Conservation (phyloP, 2,113 vertebrate species). For the Motacilla tschutschensis region DNA sequence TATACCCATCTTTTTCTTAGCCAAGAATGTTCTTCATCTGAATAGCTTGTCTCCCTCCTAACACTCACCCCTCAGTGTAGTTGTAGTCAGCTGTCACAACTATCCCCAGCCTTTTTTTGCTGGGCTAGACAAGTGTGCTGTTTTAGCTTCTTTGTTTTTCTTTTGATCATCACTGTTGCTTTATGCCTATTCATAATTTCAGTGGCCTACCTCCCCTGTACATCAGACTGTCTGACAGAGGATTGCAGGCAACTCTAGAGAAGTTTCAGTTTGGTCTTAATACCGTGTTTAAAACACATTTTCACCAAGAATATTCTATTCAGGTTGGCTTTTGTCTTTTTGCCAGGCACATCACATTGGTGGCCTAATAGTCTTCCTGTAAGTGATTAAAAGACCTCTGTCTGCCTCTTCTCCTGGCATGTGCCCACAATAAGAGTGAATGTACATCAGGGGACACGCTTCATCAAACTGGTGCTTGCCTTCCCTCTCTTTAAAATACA, state of each 20-base stretch:
- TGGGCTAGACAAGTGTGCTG: not conserved
- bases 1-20: not conserved
- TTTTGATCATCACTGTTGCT: not conserved
- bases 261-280: not conserved
- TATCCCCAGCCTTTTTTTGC: not conserved
- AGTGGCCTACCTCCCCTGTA: not conserved
- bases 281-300: not conserved
- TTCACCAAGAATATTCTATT: not conserved
- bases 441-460: fast-evolving
- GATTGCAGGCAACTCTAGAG: not conserved
- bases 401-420: not conserved
- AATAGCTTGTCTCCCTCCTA: not conserved
- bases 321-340: not conserved
- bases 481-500: not conserved
- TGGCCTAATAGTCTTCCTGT: not conserved
- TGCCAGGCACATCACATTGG: not conserved
- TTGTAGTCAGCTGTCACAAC: not conserved
- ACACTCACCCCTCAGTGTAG: not conserved
- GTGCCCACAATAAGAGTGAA: not conserved
- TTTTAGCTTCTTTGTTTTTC: not conserved
- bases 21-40: not conserved
- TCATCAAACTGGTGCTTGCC: not conserved
- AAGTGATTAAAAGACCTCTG: not conserved
- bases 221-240: not conserved
- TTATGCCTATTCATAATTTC: not conserved